Conservation (phyloP, 2,113 vertebrate species). For the Mesitornis unicolor region DNA sequence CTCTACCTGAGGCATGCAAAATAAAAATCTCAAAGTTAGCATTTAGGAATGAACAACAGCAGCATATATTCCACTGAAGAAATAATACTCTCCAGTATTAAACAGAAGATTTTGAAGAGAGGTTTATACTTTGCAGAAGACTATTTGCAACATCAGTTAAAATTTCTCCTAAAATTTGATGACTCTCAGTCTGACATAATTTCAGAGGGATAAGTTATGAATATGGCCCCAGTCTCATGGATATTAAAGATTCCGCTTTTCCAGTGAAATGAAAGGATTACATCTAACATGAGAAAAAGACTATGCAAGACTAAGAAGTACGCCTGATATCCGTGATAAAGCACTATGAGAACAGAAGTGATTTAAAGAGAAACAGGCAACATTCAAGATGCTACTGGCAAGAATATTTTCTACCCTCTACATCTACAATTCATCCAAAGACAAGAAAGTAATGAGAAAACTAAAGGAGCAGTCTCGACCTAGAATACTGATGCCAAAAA, state of each 20-base stretch:
- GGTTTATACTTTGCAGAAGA: neutral
- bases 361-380: neutral
- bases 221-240: neutral
- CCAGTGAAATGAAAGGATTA: neutral
- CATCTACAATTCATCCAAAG: neutral
- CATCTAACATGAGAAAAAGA: neutral
- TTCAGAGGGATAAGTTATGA: neutral
- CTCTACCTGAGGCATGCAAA: constrained; percentile 77
- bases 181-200: neutral
- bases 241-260: neutral
- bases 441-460: neutral
- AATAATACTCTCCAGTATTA: neutral
- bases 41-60: neutral
- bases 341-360: neutral
- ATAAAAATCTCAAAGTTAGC: neutral
- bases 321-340: rapidly evolving
- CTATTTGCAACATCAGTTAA: neutral
- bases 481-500: neutral
- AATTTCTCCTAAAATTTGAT: neutral
- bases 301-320: neutral
- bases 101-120: neutral
- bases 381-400: neutral
- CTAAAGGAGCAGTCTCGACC: neutral
- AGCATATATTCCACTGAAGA: neutral
- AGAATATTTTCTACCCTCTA: neutral